phyloP scores from a whole-genome alignment of 2,888 invertebrate genomes.

The Lochmaea capreae region DNA sequence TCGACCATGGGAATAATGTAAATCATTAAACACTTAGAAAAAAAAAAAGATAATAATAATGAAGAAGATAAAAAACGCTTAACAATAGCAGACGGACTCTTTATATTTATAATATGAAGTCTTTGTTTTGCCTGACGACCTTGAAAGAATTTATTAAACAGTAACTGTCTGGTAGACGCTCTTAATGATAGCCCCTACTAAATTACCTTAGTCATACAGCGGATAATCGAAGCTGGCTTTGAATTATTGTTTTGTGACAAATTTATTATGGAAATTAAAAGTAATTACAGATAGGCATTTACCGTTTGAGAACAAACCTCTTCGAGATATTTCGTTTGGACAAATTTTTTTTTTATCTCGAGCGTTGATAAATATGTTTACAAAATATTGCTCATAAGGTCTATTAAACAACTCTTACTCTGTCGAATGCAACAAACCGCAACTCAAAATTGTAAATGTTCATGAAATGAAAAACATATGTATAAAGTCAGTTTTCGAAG shows the following conservation, averaged over 20 bases:
- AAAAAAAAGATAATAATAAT: not conserved
- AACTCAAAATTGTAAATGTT: too few relatives aligned
- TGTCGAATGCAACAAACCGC: too few relatives aligned
- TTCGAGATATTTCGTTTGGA: not conserved
- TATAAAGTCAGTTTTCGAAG: too few relatives aligned
- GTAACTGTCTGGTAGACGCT: conserved; percentile 34
- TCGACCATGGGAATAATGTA: conserved; percentile 26
- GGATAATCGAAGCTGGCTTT: conserved; percentile 32
- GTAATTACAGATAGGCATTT: not conserved
- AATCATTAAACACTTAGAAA: conserved; percentile 16
- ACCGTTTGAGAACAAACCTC: not conserved
- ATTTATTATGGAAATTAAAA: conserved; percentile 20
- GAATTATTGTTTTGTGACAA: conserved; percentile 26
- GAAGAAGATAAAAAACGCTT: conserved; percentile 12
- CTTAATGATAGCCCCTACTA: conserved; percentile 38
- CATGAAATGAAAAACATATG: too few relatives aligned
- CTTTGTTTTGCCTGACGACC: conserved; percentile 45
- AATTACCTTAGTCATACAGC: conserved; percentile 30
- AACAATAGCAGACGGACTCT: conserved; percentile 30
- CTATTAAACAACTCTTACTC: too few relatives aligned
- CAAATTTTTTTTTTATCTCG: too few relatives aligned
- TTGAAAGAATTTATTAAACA: conserved; percentile 47
- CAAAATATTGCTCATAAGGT: too few relatives aligned
- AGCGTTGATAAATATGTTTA: too few relatives aligned
- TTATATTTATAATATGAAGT: conserved; percentile 25